phyloP scores from a whole-genome alignment of 2,888 invertebrate species.

The Perizoma affinitatum region DNA sequence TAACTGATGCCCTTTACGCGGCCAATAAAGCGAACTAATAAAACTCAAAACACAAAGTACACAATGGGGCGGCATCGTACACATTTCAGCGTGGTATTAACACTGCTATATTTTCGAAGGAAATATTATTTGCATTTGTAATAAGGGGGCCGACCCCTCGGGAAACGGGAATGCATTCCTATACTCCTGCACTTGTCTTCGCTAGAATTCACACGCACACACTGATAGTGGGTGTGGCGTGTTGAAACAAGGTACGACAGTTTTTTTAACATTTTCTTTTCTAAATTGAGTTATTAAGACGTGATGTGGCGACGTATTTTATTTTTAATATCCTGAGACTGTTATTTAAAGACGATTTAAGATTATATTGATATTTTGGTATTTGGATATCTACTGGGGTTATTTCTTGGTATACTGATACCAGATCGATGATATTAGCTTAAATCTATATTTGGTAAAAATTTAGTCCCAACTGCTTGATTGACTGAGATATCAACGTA shows the following conservation, averaged over 20 bases:
- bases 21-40: conserved; percentile 72
- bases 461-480: no score
- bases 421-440: no score
- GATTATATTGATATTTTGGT: no score
- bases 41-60: conserved; percentile 68
- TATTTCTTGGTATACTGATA: no score
- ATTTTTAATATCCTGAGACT: neutral
- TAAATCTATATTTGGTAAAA: no score
- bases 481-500: no score
- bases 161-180: conserved; percentile 66
- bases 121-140: conserved; percentile 80
- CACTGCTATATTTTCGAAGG: conserved; percentile 77
- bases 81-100: conserved; percentile 77
- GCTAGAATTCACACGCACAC: conserved; percentile 42
- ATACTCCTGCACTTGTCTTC: conserved; percentile 66
- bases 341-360: neutral
- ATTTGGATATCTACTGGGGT: no score
- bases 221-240: conserved; percentile 5
- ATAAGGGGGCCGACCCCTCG: conserved; percentile 55
- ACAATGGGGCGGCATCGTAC: conserved; percentile 63
- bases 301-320: neutral
- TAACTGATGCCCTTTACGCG: conserved; percentile 59
- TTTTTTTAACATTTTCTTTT: conserved; percentile 13
- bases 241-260: conserved; percentile 5
- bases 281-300: conserved; percentile 11